Percentiles rank a stretch among this genome's conserved stretches.
Conservation (phyloP, 2,888 invertebrate species). For the Acleris cristana region DNA sequence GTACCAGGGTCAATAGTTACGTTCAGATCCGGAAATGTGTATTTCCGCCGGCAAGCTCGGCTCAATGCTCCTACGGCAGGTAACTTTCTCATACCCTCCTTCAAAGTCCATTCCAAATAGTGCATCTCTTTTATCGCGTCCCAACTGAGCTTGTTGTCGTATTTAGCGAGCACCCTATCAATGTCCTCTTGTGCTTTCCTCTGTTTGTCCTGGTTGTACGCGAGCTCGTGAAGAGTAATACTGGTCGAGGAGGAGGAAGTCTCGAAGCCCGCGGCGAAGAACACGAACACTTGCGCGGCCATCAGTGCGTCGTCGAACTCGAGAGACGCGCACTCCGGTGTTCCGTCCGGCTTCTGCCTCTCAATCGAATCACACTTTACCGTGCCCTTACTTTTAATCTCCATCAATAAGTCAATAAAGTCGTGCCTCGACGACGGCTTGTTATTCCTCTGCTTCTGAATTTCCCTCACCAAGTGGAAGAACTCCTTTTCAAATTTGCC, state of each 20-base stretch:
- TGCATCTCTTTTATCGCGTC: slow-evolving; percentile 33
- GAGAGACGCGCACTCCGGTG: slow-evolving; percentile 1
- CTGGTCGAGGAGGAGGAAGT: slow-evolving; percentile 49
- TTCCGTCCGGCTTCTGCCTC: slow-evolving; percentile 15
- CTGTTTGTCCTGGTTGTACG: slow-evolving; percentile 47
- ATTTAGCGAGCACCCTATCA: slow-evolving; percentile 22
- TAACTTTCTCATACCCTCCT: slow-evolving; percentile 27
- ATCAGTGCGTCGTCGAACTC: slow-evolving; percentile 30
- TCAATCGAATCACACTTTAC: slow-evolving; percentile 29
- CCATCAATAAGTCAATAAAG: slow-evolving; percentile 19
- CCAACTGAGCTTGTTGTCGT: slow-evolving; percentile 22
- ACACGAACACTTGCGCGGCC: slow-evolving; percentile 32
- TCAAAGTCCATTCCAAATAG: slow-evolving; percentile 26
- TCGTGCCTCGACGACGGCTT: slow-evolving; percentile 28
- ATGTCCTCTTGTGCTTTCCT: slow-evolving; percentile 45
- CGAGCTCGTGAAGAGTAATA: slow-evolving; percentile 46
- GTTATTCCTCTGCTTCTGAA: slow-evolving; percentile 26
- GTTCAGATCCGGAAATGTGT: slow-evolving; percentile 27
- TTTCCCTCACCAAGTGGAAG: slow-evolving; percentile 32
- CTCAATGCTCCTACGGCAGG: slow-evolving; percentile 20
- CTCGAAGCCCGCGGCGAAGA: slow-evolving; percentile 48
- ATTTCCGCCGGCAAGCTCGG: slow-evolving; percentile 28
- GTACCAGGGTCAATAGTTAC: slow-evolving; percentile 30
- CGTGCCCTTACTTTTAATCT: slow-evolving; percentile 12
- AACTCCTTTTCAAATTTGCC: slow-evolving; percentile 24